These are phyloP conservation scores for Pardosa pseudoannulata DNA, from an alignment of 2,888 invertebrate species.

Conservation along the genomic window DNA sequence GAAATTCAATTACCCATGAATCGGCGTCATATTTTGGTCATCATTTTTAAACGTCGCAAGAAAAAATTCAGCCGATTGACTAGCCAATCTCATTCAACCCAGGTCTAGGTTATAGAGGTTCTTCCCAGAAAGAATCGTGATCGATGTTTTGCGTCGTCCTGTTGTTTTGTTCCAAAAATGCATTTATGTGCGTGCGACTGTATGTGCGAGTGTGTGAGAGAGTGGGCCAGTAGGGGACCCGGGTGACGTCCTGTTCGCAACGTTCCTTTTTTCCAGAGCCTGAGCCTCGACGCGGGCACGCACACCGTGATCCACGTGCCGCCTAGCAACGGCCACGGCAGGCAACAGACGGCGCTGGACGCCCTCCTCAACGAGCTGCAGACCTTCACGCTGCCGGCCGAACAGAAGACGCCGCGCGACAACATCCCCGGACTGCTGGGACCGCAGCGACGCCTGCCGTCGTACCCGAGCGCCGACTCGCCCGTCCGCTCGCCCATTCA, in stretches of 20 bases:
- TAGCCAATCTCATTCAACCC: no score
- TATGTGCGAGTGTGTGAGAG: no score
- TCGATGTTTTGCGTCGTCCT: no score
- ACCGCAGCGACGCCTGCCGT: conserved; percentile 63
- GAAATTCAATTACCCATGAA: no score
- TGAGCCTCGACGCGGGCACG: conserved; percentile 68
- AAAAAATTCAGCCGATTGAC: no score
- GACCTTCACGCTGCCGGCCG: conserved; percentile 81
- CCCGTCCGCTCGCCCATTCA: conserved; percentile 70
- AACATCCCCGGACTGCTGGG: conserved; percentile 66
- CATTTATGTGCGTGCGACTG: no score
- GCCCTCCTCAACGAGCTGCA: conserved; percentile 95
- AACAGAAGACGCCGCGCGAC: conserved; percentile 59
- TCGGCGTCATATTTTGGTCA: no score
- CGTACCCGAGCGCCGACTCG: conserved; percentile 69
- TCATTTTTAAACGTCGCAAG: no score
- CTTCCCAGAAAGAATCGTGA: no score
- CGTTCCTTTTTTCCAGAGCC: conserved; percentile 65
- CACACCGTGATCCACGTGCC: conserved; percentile 74
- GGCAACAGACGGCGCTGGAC: conserved; percentile 93
- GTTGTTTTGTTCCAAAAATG: no score
- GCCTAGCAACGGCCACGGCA: conserved; percentile 49
- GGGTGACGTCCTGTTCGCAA: conserved; percentile 68
- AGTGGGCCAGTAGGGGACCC: background rate
- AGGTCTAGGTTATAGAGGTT: no score